A percentile compares a stretch with the other conserved stretches of the same genome.
Conservation (phyloP, 2,113 vertebrate species). For the Dasypus novemcinctus region DNA sequence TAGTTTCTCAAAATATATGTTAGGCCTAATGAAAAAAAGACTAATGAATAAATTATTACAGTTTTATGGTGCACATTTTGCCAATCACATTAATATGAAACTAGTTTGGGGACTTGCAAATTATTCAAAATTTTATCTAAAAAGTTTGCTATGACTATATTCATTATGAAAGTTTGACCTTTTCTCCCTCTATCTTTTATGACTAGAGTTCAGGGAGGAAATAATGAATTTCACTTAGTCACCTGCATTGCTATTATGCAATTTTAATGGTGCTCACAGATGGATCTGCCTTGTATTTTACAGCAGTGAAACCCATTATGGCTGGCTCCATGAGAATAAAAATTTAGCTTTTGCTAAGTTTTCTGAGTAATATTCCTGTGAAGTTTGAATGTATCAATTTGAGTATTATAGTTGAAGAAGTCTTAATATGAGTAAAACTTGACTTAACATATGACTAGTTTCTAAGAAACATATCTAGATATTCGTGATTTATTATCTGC, state of each 20-base stretch:
- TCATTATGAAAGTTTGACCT: constrained; percentile 32
- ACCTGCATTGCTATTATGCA: background rate
- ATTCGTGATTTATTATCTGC: background rate
- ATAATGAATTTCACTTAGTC: constrained; percentile 38
- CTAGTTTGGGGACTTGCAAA: constrained; percentile 3
- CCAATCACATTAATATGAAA: constrained; percentile 40
- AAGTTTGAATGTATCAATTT: background rate
- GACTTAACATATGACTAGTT: background rate
- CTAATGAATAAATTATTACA: background rate
- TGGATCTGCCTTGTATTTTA: constrained; percentile 4
- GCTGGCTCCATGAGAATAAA: background rate
- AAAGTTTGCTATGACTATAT: constrained; percentile 1
- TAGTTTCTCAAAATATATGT: constrained; percentile 31
- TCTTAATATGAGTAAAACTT: background rate
- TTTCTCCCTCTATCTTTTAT: background rate
- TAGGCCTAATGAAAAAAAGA: constrained; percentile 49
- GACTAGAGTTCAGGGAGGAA: background rate
- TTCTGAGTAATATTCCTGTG: background rate
- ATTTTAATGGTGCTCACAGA: constrained; percentile 11
- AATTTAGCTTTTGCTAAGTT: background rate
- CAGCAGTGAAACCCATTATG: background rate
- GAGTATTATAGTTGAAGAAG: background rate
- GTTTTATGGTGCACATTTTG: constrained; percentile 10
- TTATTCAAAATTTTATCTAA: constrained; percentile 38
- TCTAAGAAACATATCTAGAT: background rate